A percentile compares a stretch with the other conserved stretches of the same genome.
These are phyloP conservation scores for Orthosia gracilis DNA, from an alignment of 2,888 invertebrate species.

Conservation along the genomic window DNA sequence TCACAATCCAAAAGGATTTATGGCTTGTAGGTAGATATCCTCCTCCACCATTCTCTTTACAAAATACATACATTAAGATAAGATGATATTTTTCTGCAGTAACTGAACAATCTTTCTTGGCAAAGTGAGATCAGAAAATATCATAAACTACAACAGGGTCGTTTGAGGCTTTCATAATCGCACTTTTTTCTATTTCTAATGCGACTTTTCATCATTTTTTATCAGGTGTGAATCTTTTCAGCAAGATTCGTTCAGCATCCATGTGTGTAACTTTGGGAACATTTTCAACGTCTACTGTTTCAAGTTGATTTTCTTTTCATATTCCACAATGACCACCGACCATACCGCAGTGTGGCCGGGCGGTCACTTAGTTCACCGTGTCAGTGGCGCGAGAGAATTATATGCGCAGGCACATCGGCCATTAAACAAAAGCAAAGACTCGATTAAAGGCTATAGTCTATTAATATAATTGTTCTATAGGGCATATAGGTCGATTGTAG, in stretches of 20 bases:
- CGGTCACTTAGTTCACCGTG: conserved; percentile 72
- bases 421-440: conserved; percentile 47
- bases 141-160: neutral
- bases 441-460: neutral
- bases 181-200: neutral
- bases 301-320: conserved; percentile 43
- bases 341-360: conserved; percentile 27
- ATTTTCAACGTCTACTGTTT: neutral
- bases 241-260: neutral
- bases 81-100: neutral
- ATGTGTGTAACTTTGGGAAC: neutral
- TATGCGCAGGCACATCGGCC: conserved; percentile 53
- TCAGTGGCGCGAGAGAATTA: conserved; percentile 74
- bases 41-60: neutral
- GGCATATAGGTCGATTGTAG: conserved; percentile 20
- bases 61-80: neutral
- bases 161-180: neutral
- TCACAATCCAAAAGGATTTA: neutral
- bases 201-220: too few species aligned
- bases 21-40: neutral
- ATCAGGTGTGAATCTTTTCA: too few species aligned
- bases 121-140: neutral
- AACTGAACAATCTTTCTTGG: neutral
- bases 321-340: neutral
- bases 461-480: conserved; percentile 1